A percentile compares a stretch with the other conserved stretches of the same genome.
phyloP scores from a whole-genome alignment of 30 jellyfish, hydroid and myxozoan genomes.

The Aurelia sp. region DNA sequence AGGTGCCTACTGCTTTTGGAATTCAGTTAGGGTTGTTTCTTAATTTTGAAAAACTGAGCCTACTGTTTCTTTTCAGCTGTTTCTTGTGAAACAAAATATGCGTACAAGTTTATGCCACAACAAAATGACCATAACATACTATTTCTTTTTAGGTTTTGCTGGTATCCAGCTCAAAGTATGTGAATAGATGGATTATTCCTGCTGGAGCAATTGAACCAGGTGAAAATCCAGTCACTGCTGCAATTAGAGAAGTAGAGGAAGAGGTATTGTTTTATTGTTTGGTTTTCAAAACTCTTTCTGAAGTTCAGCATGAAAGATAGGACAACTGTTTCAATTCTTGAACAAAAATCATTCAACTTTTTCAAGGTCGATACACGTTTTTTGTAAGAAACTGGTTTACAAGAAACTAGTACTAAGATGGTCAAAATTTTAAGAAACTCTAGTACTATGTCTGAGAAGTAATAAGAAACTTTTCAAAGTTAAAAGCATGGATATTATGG shows the following conservation, averaged over 20 bases:
- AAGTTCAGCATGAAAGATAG: neutral
- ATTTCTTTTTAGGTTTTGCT: slow-evolving; percentile 52
- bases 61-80: too few species aligned
- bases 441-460: too few species aligned
- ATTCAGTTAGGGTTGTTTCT: too few species aligned
- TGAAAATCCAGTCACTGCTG: slow-evolving; percentile 75
- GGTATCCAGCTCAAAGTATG: slow-evolving; percentile 73
- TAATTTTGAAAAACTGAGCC: too few species aligned
- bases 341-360: neutral
- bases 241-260: slow-evolving; percentile 80
- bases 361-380: neutral
- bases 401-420: too few species aligned
- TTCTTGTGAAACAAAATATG: neutral
- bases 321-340: too few species aligned
- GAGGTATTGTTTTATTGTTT: slow-evolving; percentile 47
- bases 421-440: too few species aligned
- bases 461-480: too few species aligned
- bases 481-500: too few species aligned
- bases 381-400: too few species aligned
- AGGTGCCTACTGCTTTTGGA: too few species aligned
- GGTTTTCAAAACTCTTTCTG: neutral
- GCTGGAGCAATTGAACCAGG: slow-evolving; percentile 91
- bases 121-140: neutral
- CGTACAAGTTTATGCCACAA: neutral
- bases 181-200: slow-evolving; percentile 81